These are phyloP conservation scores for Amphipyra berbera DNA, from an alignment of 2,888 invertebrate species.

Conservation along the genomic window DNA sequence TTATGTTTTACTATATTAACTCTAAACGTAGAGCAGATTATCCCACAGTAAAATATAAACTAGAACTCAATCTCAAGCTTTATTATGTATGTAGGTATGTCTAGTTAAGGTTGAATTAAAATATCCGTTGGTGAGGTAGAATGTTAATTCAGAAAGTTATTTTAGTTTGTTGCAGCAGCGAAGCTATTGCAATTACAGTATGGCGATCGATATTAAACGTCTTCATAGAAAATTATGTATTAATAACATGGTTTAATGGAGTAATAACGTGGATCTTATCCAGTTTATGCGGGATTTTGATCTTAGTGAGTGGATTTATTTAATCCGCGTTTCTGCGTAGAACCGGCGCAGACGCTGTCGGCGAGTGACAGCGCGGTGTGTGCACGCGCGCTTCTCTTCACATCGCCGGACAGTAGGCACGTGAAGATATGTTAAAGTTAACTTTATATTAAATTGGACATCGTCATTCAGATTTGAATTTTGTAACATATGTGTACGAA, in stretches of 20 bases:
- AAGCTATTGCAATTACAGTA: slow-evolving; percentile 34
- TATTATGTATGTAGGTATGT: slow-evolving; percentile 19
- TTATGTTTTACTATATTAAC: slow-evolving; percentile 82
- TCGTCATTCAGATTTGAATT: slow-evolving; percentile 51
- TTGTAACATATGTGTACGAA: slow-evolving; percentile 38
- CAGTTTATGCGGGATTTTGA: slow-evolving; percentile 77
- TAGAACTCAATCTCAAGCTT: slow-evolving; percentile 36
- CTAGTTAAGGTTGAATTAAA: slow-evolving; percentile 44
- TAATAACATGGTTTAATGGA: slow-evolving; percentile 57
- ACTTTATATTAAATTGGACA: slow-evolving; percentile 60
- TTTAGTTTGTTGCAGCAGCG: slow-evolving; percentile 31
- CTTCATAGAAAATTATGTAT: slow-evolving; percentile 41
- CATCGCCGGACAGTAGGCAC: slow-evolving; percentile 65
- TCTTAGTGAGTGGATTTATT: slow-evolving; percentile 81
- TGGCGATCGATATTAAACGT: slow-evolving; percentile 42
- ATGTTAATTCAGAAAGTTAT: slow-evolving; percentile 34
- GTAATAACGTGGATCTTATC: slow-evolving; percentile 65
- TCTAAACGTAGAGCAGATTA: slow-evolving; percentile 65
- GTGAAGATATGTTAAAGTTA: slow-evolving; percentile 63
- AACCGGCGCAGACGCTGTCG: slow-evolving; percentile 68
- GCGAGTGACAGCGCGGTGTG: slow-evolving; percentile 67
- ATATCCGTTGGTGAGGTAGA: slow-evolving; percentile 38
- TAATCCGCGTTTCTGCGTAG: slow-evolving; percentile 73
- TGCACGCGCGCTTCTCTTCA: slow-evolving; percentile 78
- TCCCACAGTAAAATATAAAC: slow-evolving; percentile 53